Conservation (phyloP, 2,797 vertebrate species). For the Schizothorax lantsangensis region DNA sequence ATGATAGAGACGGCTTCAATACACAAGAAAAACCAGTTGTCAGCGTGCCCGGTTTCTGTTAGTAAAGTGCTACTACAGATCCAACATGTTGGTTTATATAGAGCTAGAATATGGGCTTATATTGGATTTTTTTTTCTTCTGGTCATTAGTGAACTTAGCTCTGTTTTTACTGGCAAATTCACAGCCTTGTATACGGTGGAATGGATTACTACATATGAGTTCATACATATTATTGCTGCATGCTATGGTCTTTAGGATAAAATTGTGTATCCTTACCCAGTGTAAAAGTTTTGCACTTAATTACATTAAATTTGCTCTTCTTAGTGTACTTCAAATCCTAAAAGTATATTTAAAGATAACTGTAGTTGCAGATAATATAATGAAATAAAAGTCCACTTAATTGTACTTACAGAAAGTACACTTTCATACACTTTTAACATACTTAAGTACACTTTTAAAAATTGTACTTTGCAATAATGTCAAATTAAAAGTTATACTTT, state of each 20-base stretch:
- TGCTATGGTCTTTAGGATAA: neutral
- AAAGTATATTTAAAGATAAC: neutral
- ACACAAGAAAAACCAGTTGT: constrained; percentile 26
- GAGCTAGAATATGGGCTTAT: neutral
- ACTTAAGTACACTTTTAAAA: neutral
- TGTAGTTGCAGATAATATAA: neutral
- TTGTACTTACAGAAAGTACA: neutral
- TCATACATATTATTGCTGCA: neutral
- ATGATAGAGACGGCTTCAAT: constrained; percentile 9
- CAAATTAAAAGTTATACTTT: neutral
- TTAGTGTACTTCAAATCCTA: neutral
- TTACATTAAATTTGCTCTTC: neutral
- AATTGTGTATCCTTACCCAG: neutral
- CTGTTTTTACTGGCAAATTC: neutral
- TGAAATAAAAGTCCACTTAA: neutral
- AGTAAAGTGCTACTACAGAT: neutral
- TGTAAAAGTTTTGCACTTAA: neutral
- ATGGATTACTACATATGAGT: neutral
- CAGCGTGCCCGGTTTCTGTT: constrained; percentile 3
- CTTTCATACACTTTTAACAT: neutral
- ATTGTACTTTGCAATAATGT: neutral
- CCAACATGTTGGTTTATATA: neutral
- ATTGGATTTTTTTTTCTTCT: neutral
- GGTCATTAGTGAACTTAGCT: neutral
- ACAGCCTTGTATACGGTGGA: neutral